These are phyloP conservation scores for Drosophila nigromelanica DNA, from an alignment of 1,140 invertebrate species.

Conservation along the genomic window DNA sequence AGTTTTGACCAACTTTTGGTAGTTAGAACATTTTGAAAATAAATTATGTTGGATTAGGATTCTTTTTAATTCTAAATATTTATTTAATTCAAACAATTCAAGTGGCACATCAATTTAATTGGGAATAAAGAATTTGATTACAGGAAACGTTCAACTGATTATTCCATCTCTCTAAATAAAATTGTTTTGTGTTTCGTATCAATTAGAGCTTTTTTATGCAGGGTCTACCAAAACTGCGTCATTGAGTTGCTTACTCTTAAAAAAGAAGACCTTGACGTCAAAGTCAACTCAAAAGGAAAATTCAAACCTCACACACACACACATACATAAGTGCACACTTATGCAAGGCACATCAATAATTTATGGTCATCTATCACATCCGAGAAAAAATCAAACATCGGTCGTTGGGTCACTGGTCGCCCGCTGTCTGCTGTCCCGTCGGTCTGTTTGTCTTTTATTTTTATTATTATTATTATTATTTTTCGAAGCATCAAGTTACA, in stretches of 20 bases:
- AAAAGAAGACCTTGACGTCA: conserved; percentile 46
- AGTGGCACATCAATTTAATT: too few relatives aligned
- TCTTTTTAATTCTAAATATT: too few relatives aligned
- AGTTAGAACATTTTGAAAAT: too few relatives aligned
- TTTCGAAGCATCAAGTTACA: conserved; percentile 28
- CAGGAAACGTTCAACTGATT: neutral
- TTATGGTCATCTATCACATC: conserved; percentile 61
- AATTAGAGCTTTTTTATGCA: neutral
- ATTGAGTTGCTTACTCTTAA: conserved; percentile 12
- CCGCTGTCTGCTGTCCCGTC: neutral
- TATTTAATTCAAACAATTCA: too few relatives aligned
- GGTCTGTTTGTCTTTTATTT: conserved; percentile 13
- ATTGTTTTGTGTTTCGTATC: neutral
- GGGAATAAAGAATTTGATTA: too few relatives aligned
- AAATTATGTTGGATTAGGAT: too few relatives aligned
- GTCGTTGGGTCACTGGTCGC: conserved; percentile 17
- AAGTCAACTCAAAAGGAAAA: conserved; percentile 44
- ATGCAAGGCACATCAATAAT: conserved; percentile 42
- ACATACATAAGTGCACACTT: conserved; percentile 11
- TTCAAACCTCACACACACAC: conserved; percentile 10
- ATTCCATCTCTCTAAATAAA: neutral
- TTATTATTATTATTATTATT: conserved; percentile 9
- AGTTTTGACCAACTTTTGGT: too few relatives aligned
- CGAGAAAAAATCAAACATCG: conserved; percentile 37
- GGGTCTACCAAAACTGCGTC: conserved; percentile 3